phyloP scores from a whole-genome alignment of 1,140 invertebrate genomes.

The Drosophila elegans region DNA sequence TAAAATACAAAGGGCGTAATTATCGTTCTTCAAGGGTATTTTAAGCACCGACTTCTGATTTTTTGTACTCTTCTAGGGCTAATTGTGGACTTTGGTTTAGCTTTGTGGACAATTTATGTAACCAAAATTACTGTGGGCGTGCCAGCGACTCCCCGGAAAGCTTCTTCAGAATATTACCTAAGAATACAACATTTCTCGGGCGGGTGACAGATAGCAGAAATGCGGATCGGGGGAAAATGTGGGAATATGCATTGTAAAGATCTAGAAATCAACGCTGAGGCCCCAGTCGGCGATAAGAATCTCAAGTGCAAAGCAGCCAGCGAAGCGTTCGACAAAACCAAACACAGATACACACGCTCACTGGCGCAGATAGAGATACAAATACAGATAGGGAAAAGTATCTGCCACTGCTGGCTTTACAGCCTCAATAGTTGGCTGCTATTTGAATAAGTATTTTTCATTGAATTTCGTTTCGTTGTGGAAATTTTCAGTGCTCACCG shows the following conservation, averaged over 20 bases:
- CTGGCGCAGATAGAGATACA: constrained; percentile 24
- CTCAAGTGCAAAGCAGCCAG: constrained; percentile 79
- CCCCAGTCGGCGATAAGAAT: constrained; percentile 70
- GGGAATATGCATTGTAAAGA: constrained; percentile 73
- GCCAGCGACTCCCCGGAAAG: not conserved
- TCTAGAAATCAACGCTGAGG: constrained; percentile 71
- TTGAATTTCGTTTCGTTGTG: constrained; percentile 80
- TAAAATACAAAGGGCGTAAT: no score
- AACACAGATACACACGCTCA: constrained; percentile 29
- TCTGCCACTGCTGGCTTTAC: constrained; percentile 71
- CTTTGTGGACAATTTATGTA: constrained; percentile 37
- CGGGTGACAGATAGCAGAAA: not conserved
- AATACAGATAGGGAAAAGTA: constrained; percentile 37
- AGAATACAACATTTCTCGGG: constrained; percentile 19
- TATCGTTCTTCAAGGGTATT: constrained; percentile 1
- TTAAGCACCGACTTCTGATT: not conserved
- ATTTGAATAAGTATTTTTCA: constrained; percentile 82
- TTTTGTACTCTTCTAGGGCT: constrained; percentile 1
- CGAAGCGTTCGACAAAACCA: constrained; percentile 77
- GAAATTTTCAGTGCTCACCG: constrained; percentile 61
- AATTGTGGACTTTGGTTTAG: constrained; percentile 3
- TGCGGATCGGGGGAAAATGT: not conserved
- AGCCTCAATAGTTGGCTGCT: constrained; percentile 72
- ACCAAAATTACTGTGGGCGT: constrained; percentile 29
- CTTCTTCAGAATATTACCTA: constrained; percentile 14